Evolutionary conservation across 2,113 vertebrate species (phyloP).

Genomic region (Trichechus manatus): DNA sequence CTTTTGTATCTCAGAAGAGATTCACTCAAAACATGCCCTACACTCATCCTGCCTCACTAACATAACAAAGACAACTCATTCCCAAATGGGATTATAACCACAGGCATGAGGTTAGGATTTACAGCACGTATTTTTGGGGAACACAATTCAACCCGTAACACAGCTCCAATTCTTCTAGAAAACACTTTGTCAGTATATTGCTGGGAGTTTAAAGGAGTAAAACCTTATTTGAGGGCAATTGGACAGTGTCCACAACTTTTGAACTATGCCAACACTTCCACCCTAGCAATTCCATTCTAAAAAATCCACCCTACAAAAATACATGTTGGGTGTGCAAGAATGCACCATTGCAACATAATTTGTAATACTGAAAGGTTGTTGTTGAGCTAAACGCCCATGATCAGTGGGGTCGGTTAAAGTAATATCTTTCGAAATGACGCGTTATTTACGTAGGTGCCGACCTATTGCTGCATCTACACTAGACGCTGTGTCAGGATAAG

Average conservation of each 20-base stretch:
- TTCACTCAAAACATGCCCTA: too few species aligned
- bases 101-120: too few species aligned
- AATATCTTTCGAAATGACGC: not conserved
- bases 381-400: not conserved
- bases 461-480: not conserved
- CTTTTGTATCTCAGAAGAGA: too few species aligned
- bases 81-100: too few species aligned
- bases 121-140: too few species aligned
- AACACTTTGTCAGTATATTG: not conserved
- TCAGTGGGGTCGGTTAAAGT: not conserved
- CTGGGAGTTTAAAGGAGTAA: not conserved
- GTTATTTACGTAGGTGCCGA: not conserved
- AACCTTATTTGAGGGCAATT: not conserved
- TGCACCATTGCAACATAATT: not conserved
- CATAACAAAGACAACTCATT: too few species aligned
- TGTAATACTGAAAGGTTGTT: not conserved
- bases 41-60: too few species aligned
- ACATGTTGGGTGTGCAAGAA: not conserved
- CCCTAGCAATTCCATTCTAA: not conserved
- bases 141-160: too few species aligned
- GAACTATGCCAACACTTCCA: not conserved
- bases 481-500: not conserved
- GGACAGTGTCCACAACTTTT: not conserved
- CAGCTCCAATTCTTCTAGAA: not conserved
- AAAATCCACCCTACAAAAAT: not conserved